Conservation (phyloP, 1,140 invertebrate species). For the Chironomus striatipennis region DNA sequence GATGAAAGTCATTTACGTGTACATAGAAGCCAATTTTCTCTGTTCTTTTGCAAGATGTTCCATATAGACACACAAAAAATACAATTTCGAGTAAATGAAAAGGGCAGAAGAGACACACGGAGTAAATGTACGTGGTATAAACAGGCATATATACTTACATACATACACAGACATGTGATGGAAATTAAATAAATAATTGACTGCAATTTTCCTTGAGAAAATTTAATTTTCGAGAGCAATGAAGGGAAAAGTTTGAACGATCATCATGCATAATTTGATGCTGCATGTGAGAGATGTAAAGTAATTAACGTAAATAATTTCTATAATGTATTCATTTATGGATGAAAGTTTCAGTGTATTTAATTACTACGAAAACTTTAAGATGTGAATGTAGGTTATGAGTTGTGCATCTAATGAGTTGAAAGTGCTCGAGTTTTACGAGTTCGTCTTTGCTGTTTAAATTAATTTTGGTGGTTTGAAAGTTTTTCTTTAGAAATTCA, state of each 20-base stretch:
- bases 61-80: not conserved
- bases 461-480: no score
- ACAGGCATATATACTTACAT: not conserved
- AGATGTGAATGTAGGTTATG: no score
- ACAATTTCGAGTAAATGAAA: not conserved
- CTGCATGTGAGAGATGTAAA: no score
- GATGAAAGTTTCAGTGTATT: no score
- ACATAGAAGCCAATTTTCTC: not conserved
- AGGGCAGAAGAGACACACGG: not conserved
- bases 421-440: no score
- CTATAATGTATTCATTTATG: no score
- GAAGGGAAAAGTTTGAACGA: not conserved
- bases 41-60: not conserved
- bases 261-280: no score
- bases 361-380: no score
- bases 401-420: no score
- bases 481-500: no score
- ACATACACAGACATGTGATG: not conserved
- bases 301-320: no score
- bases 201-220: not conserved
- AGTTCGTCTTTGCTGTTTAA: no score
- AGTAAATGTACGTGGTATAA: not conserved
- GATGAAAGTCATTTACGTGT: constrained; percentile 1
- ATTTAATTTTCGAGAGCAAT: not conserved
- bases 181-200: constrained; percentile 15